A percentile compares a stretch with the other conserved stretches of the same genome.
These are phyloP conservation scores for Odobenus rosmarus DNA, from an alignment of 2,113 vertebrate species.

Conservation along the genomic window DNA sequence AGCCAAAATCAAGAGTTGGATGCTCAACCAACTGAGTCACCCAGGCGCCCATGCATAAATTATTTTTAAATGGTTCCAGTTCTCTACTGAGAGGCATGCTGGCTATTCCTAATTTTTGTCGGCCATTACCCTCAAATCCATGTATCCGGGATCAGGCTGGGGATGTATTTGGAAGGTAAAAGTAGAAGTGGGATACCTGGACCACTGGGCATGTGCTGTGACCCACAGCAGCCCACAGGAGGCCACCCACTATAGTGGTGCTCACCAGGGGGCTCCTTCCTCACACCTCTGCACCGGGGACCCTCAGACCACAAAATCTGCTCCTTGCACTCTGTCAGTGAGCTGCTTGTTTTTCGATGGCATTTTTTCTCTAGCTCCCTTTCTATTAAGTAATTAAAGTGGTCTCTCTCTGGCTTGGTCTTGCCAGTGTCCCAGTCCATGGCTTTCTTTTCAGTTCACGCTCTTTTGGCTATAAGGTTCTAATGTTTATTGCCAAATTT, in stretches of 20 bases:
- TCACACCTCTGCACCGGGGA: background rate
- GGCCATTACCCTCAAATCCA: background rate
- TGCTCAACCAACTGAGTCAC: background rate
- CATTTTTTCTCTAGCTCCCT: background rate
- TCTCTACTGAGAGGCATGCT: background rate
- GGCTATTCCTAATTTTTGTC: background rate
- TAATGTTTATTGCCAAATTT: background rate
- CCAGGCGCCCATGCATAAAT: background rate
- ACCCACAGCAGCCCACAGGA: background rate
- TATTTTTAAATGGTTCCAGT: background rate
- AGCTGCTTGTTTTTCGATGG: background rate
- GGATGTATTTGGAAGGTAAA: background rate
- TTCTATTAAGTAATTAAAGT: background rate
- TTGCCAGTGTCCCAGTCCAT: background rate
- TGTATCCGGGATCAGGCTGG: background rate
- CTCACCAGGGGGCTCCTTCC: background rate
- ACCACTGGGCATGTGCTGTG: background rate
- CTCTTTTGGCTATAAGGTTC: background rate
- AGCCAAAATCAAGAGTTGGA: background rate
- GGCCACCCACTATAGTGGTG: too few species aligned
- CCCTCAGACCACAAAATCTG: background rate
- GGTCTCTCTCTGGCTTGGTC: background rate
- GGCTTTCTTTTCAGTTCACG: background rate
- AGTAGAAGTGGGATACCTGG: background rate
- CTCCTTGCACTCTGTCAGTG: too few species aligned